Evolutionary conservation across 2,113 vertebrate genomes (phyloP), one percentile per base, ranked within the genome.

Genomic region (Plecotus auritus): DNA sequence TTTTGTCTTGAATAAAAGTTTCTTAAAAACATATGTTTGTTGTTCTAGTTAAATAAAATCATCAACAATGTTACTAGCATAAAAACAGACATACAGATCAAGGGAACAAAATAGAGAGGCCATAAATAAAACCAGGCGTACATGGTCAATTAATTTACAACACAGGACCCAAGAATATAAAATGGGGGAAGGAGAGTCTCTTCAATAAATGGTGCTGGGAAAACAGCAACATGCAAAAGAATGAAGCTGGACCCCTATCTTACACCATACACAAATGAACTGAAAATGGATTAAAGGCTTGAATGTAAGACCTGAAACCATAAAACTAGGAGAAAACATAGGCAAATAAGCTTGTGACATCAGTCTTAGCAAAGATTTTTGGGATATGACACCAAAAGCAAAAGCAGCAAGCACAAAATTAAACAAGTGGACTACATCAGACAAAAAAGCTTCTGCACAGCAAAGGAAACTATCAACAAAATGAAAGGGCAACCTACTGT

Each of bases 1-100:
- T 92, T 76, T 89, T 74, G 82, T 76, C 78, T 95, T 88, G 22
- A 94, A 77, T 94, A 97, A 96, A 97, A 94, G 77, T 94, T 96
- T 90, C 72, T 86, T 54, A 82, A 88, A 88, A 74, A 87, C 96
- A 95, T 73, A 66, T 84, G 47, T 89, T 95, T 96, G 76, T 70
- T 87, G 35, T 56, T 95, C 64, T 56, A 67, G 85, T 87, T 84
- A 90, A 93, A 74, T 56, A 83, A 77, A 94, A 74, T 70, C 69
- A 90, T 22, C 13, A 23, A 17, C 32, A 54, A 42, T 61, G 23
- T 16, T 40, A 81, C 51, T 61, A 28, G 35, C 14, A 81, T 61
- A 59, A 59, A 81, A 81, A 59, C 13, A 81, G 54, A 81, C 78
- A 40, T 35, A 59, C 10, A 59, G 35, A 30, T 61, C 23, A 59